phyloP scores from a whole-genome alignment of 2,797 vertebrate species.

The Mormyrus proboscirostris region DNA sequence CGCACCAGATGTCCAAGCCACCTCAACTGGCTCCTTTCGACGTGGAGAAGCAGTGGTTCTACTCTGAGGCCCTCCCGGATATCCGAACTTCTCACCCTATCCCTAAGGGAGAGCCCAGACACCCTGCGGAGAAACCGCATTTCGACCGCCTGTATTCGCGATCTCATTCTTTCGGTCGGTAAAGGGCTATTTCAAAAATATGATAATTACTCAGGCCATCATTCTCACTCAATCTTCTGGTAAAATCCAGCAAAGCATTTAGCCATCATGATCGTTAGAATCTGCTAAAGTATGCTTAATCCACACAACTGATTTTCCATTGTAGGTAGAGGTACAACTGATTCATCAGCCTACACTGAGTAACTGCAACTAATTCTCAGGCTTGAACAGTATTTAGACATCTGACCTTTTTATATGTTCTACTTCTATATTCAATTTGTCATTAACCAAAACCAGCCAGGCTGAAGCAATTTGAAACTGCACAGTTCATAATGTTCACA shows the following conservation, averaged over 20 bases:
- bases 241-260: neutral
- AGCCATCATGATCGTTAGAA: neutral
- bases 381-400: neutral
- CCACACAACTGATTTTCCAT: neutral
- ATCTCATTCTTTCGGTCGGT: too few relatives aligned
- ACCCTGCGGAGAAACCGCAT: too few relatives aligned
- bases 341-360: neutral
- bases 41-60: too few relatives aligned
- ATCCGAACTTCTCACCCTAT: too few relatives aligned
- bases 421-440: neutral
- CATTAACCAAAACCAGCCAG: neutral
- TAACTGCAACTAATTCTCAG: neutral
- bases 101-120: too few relatives aligned
- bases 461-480: neutral
- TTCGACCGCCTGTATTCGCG: too few relatives aligned
- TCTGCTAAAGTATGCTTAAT: neutral
- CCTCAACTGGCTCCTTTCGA: too few relatives aligned
- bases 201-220: neutral
- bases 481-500: conserved; percentile 3
- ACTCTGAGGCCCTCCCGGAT: too few relatives aligned
- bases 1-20: too few relatives aligned
- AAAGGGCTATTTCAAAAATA: neutral
- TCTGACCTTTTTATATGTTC: neutral
- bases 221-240: neutral
- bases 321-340: neutral